Conservation (phyloP, 1,140 invertebrate species). For the Drosophila littoralis region DNA sequence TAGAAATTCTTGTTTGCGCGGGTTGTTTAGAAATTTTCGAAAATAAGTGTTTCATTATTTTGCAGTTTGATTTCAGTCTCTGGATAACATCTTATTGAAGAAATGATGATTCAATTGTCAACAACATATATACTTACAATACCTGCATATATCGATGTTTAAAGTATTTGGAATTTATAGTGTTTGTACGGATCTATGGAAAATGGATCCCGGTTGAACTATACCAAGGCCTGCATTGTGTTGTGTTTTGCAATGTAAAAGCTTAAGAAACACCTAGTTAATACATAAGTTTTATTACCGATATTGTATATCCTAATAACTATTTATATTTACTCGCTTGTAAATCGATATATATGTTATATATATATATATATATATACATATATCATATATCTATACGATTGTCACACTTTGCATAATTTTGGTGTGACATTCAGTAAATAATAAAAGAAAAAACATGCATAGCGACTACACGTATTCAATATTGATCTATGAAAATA, state of each 20-base stretch:
- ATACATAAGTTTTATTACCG: conserved; percentile 33
- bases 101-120: too few species aligned
- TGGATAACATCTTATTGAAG: too few species aligned
- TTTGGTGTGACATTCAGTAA: background rate
- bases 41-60: background rate
- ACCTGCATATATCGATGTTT: conserved; percentile 5
- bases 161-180: background rate
- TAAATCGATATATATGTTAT: conserved; percentile 3
- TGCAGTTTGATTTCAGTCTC: background rate
- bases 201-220: background rate
- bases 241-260: conserved; percentile 37
- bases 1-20: background rate
- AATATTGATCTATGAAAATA: conserved; percentile 76
- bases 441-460: conserved; percentile 1
- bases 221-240: conserved; percentile 25
- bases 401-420: background rate
- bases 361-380: conserved; percentile 4
- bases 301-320: too few species aligned
- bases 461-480: conserved; percentile 36
- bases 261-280: conserved; percentile 36
- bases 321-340: background rate
- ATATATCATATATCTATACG: background rate
- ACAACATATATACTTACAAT: too few species aligned
- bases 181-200: background rate
- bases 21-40: background rate